These are phyloP conservation scores for Drosophila subpulchrella DNA, from an alignment of 1,140 invertebrate species.

Conservation along the genomic window DNA sequence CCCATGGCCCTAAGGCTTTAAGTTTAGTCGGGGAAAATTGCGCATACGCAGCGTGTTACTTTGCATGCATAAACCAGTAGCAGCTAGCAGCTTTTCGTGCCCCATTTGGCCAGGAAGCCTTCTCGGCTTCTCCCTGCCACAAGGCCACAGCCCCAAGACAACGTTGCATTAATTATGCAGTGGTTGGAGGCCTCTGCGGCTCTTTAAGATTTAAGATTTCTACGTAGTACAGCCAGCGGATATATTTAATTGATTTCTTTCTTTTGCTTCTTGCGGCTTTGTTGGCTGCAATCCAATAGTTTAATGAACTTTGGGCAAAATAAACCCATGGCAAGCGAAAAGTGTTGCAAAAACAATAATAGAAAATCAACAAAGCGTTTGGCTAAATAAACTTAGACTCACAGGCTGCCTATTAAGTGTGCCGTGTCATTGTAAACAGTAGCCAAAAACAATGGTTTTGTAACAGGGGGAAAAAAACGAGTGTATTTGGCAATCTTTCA, in stretches of 20 bases:
- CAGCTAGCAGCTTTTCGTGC: conserved; percentile 40
- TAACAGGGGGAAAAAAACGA: neutral
- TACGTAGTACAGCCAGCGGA: neutral
- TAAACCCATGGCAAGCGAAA: conserved; percentile 22
- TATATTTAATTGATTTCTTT: conserved; percentile 43
- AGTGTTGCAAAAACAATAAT: conserved; percentile 62
- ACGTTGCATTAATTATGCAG: conserved; percentile 69
- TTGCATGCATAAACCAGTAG: conserved; percentile 72
- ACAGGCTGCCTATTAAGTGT: conserved; percentile 60
- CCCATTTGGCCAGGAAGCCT: conserved; percentile 41
- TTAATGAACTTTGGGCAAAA: conserved; percentile 60
- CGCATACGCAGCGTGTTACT: conserved; percentile 70
- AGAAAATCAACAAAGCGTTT: conserved; percentile 70
- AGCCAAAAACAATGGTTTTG: conserved; percentile 26
- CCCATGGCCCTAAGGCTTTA: conserved; percentile 30
- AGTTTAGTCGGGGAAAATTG: conserved; percentile 39
- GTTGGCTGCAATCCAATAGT: conserved; percentile 39
- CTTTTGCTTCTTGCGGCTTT: neutral
- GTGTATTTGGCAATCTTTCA: conserved; percentile 37
- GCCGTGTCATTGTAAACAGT: conserved; percentile 62
- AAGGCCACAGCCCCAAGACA: conserved; percentile 41
- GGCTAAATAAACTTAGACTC: conserved; percentile 64
- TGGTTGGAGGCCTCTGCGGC: conserved; percentile 2
- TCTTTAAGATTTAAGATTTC: conserved; percentile 19
- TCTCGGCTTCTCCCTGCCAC: neutral